A percentile compares a stretch with the other conserved stretches of the same genome.
phyloP scores from a whole-genome alignment of 2,888 invertebrate species.

The Labia minor region DNA sequence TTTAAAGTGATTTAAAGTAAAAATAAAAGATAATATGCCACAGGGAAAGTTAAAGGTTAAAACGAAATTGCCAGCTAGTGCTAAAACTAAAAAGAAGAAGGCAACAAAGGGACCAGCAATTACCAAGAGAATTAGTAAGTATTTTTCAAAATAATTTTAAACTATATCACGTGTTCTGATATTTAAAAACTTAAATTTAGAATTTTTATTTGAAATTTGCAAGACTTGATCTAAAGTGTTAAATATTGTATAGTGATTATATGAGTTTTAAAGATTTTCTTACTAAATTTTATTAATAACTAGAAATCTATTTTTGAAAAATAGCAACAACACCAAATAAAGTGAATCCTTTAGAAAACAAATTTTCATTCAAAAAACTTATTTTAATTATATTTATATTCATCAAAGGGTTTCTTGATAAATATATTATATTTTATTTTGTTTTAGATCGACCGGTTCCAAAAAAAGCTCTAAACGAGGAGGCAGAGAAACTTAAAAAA shows the following conservation, averaged over 20 bases:
- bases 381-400: not conserved
- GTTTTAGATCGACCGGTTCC: slow-evolving; percentile 51
- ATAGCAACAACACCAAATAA: too few species aligned
- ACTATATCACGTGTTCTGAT: not conserved
- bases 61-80: slow-evolving; percentile 46
- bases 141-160: slow-evolving; percentile 15
- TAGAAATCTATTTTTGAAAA: too few species aligned
- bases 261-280: too few species aligned
- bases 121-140: slow-evolving; percentile 50
- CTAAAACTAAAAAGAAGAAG: slow-evolving; percentile 40
- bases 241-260: too few species aligned
- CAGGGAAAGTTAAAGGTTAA: slow-evolving; percentile 60
- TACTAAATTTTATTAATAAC: too few species aligned
- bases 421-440: too few species aligned
- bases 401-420: too few species aligned
- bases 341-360: too few species aligned
- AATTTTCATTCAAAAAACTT: not conserved
- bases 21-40: slow-evolving; percentile 41
- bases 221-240: too few species aligned
- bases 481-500: slow-evolving; percentile 52
- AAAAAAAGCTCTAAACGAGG: slow-evolving; percentile 48
- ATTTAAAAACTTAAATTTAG: too few species aligned
- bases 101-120: slow-evolving; percentile 45
- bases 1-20: too few species aligned
- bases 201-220: too few species aligned